phyloP scores from a whole-genome alignment of 2,888 invertebrate species.

The Leptinotarsa peninsularis region DNA sequence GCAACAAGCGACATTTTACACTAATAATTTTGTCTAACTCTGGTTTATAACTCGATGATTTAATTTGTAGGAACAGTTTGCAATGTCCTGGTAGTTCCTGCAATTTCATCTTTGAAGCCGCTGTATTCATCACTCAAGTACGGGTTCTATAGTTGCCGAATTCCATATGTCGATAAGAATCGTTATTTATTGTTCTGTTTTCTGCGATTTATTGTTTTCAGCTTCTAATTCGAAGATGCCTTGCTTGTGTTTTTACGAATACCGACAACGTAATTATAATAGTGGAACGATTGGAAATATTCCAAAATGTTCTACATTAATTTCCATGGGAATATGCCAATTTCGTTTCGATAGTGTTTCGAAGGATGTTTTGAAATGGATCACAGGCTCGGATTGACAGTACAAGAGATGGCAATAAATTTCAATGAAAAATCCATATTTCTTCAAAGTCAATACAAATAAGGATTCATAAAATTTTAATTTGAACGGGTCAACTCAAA shows the following conservation, averaged over 20 bases:
- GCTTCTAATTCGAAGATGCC: slow-evolving; percentile 45
- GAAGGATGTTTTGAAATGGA: background rate
- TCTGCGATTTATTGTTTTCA: slow-evolving; percentile 51
- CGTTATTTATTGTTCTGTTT: slow-evolving; percentile 54
- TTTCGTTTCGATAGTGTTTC: background rate
- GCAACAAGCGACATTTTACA: too few relatives aligned
- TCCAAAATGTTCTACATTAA: background rate
- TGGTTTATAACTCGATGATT: background rate
- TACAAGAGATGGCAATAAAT: too few relatives aligned
- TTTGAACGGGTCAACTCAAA: too few relatives aligned
- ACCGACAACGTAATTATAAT: slow-evolving; percentile 22
- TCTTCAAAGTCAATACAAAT: too few relatives aligned
- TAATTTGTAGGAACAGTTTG: background rate
- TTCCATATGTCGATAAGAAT: slow-evolving; percentile 55
- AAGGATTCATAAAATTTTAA: too few relatives aligned
- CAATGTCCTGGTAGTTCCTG: slow-evolving; percentile 13
- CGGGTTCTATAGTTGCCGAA: slow-evolving; percentile 46
- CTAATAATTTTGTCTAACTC: too few relatives aligned
- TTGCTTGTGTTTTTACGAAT: slow-evolving; percentile 18
- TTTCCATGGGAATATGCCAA: background rate
- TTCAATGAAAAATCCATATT: too few relatives aligned
- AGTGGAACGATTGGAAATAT: background rate
- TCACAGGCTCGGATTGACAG: too few relatives aligned
- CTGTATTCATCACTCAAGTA: slow-evolving; percentile 26
- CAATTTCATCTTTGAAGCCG: slow-evolving; percentile 1